These are phyloP conservation scores for Fukomys damarensis DNA, from an alignment of 2,113 vertebrate species.

Conservation along the genomic window DNA sequence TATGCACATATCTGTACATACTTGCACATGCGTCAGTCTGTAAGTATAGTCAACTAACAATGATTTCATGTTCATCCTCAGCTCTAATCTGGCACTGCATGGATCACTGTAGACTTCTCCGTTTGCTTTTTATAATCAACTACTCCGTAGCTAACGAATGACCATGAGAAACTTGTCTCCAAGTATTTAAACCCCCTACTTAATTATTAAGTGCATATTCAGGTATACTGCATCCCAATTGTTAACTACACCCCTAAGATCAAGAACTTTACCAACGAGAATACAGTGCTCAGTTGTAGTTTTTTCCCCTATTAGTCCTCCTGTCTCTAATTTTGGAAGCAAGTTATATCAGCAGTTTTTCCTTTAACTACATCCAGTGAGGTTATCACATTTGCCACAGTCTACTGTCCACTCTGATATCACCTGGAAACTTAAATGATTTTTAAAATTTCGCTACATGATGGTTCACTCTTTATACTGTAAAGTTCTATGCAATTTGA, in stretches of 20 bases:
- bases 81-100: background rate
- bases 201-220: background rate
- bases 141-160: background rate
- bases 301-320: background rate
- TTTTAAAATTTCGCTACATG: constrained; percentile 32
- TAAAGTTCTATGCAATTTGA: constrained; percentile 6
- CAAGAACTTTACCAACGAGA: background rate
- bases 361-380: background rate
- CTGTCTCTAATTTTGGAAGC: background rate
- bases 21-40: background rate
- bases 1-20: background rate
- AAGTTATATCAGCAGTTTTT: background rate
- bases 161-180: background rate
- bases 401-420: background rate
- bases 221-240: background rate
- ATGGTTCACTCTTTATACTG: background rate
- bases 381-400: background rate
- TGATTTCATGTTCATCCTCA: background rate
- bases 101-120: background rate
- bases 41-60: background rate
- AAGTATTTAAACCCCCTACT: background rate
- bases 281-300: background rate
- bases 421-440: background rate
- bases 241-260: background rate
- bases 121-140: background rate